Conservation (phyloP, 2,888 invertebrate species). For the Cheilosia urbana region DNA sequence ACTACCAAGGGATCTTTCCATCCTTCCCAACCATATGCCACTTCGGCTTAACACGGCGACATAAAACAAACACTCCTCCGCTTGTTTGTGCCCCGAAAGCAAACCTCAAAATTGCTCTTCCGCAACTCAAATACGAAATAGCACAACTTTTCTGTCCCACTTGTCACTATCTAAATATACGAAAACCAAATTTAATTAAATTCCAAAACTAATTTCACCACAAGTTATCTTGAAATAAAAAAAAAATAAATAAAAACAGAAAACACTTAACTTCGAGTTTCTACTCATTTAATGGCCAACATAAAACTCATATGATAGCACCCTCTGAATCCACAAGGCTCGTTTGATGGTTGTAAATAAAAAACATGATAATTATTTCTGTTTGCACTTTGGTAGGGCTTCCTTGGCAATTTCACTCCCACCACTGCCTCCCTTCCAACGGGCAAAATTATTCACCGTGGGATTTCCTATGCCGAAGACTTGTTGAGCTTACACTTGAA, state of each 20-base stretch:
- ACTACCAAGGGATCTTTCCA: too few species aligned
- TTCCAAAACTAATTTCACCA: conserved; percentile 56
- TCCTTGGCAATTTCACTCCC: conserved; percentile 39
- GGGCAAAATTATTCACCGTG: background rate
- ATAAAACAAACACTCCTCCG: background rate
- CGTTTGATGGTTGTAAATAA: conserved; percentile 28
- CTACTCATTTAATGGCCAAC: conserved; percentile 6
- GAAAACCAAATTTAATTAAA: conserved; percentile 65
- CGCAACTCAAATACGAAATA: conserved; percentile 15
- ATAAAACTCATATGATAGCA: conserved; percentile 31
- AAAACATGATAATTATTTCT: conserved; percentile 63
- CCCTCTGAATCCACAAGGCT: conserved; percentile 15
- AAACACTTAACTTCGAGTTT: conserved; percentile 49
- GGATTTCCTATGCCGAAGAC: conserved; percentile 15
- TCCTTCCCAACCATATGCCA: too few species aligned
- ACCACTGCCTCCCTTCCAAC: background rate
- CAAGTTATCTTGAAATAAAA: conserved; percentile 21
- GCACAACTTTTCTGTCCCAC: conserved; percentile 2
- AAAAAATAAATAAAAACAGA: background rate
- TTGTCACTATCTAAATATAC: background rate
- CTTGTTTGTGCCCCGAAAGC: background rate
- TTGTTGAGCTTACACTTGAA: conserved; percentile 60
- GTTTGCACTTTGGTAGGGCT: conserved; percentile 54
- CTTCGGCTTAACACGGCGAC: too few species aligned
- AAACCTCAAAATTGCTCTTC: background rate